Conservation (phyloP, 2,113 vertebrate genomes). For the Mobula hypostoma region DNA sequence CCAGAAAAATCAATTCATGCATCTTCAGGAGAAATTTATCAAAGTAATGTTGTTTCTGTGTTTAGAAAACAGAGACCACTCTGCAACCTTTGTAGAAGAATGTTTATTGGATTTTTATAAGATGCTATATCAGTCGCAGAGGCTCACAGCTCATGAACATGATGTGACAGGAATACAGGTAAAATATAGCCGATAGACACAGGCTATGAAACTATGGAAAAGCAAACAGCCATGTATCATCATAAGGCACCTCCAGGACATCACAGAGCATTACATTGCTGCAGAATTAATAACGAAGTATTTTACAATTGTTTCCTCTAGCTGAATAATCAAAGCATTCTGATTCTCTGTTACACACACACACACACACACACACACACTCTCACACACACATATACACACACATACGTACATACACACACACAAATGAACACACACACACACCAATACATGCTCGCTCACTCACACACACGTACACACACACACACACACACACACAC, state of each 20-base stretch:
- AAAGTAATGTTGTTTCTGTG: constrained; percentile 9
- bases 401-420: too few species aligned
- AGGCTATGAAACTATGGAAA: not conserved
- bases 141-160: not conserved
- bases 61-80: constrained; percentile 31
- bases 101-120: constrained; percentile 34
- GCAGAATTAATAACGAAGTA: constrained; percentile 20
- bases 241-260: not conserved
- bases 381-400: not conserved
- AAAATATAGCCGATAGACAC: constrained; percentile 8
- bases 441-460: too few species aligned
- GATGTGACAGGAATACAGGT: not conserved
- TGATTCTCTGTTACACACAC: not conserved
- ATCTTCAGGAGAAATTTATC: constrained; percentile 33
- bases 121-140: constrained; percentile 13
- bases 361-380: not conserved
- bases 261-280: not conserved
- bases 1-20: constrained; percentile 23
- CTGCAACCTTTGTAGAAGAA: constrained; percentile 25
- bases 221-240: constrained; percentile 30
- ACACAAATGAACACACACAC: not conserved
- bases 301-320: not conserved
- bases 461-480: too few species aligned
- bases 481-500: too few species aligned
- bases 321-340: not conserved